These are phyloP conservation scores for Sepiola atlantica DNA, from an alignment of 2,888 invertebrate genomes.

Conservation along the genomic window DNA sequence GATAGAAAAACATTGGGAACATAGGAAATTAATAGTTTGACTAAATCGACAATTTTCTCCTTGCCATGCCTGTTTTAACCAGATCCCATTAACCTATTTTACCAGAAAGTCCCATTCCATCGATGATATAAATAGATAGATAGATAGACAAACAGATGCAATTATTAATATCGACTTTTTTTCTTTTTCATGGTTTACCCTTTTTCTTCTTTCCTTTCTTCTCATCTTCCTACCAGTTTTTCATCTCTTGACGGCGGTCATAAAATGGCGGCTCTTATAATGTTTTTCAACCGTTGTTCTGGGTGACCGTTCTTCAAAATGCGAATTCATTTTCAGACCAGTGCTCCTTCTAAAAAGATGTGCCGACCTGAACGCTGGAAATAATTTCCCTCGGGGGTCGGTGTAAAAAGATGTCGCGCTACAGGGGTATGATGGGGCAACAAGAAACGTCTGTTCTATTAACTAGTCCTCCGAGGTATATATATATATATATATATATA, in stretches of 20 bases:
- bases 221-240: not conserved
- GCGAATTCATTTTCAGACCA: not conserved
- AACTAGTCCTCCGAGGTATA: not conserved
- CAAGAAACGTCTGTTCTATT: constrained; percentile 9
- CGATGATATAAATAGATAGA: not conserved
- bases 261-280: not conserved
- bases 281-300: not conserved
- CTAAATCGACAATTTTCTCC: too few species aligned
- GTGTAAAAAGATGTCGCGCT: not conserved
- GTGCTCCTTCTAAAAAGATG: not conserved
- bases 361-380: not conserved
- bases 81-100: not conserved
- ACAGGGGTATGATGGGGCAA: not conserved
- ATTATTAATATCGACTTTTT: not conserved
- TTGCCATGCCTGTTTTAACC: too few species aligned
- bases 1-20: too few species aligned
- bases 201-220: constrained; percentile 1
- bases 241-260: not conserved
- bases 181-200: not conserved
- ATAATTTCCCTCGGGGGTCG: not conserved
- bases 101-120: not conserved
- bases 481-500: too few species aligned
- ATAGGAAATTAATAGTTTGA: too few species aligned
- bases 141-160: not conserved
- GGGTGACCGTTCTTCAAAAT: not conserved